phyloP scores from a whole-genome alignment of 2,797 vertebrate species.

The Pterois miles region DNA sequence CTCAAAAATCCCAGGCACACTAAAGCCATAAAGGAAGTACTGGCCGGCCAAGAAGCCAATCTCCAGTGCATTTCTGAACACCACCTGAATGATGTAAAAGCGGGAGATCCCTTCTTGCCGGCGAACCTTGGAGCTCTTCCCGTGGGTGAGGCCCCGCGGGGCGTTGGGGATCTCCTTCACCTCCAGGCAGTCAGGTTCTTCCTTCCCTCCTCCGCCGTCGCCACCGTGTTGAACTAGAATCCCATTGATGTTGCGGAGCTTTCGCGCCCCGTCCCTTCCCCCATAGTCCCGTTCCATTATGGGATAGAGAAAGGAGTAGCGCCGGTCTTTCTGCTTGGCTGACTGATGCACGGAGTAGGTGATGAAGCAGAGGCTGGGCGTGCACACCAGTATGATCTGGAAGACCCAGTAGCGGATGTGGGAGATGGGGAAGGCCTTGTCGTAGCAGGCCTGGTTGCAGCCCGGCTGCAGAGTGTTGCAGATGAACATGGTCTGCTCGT shows the following conservation, averaged over 20 bases:
- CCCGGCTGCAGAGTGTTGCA: slow-evolving; percentile 94
- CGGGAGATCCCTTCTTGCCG: slow-evolving; percentile 91
- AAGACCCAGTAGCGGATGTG: slow-evolving; percentile 94
- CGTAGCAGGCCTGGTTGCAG: slow-evolving; percentile 94
- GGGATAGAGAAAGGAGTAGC: slow-evolving; percentile 88
- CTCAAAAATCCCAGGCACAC: slow-evolving; percentile 88
- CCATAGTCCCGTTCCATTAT: slow-evolving; percentile 84
- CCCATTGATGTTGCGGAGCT: slow-evolving; percentile 84
- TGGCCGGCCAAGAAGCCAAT: slow-evolving; percentile 90
- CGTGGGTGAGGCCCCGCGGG: slow-evolving; percentile 77
- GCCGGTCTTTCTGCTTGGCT: slow-evolving; percentile 86
- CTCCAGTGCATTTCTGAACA: slow-evolving; percentile 90
- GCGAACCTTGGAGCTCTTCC: slow-evolving; percentile 84
- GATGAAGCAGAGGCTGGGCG: slow-evolving; percentile 91
- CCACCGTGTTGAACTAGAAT: slow-evolving; percentile 83
- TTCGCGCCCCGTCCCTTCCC: slow-evolving; percentile 70
- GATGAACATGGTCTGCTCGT: slow-evolving; percentile 93
- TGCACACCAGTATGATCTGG: slow-evolving; percentile 91
- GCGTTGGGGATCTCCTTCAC: slow-evolving; percentile 85
- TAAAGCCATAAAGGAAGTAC: slow-evolving; percentile 92
- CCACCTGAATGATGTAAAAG: slow-evolving; percentile 92
- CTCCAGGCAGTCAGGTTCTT: slow-evolving; percentile 84
- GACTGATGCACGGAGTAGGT: slow-evolving; percentile 91
- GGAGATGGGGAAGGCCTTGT: slow-evolving; percentile 93
- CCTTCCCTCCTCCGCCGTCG: slow-evolving; percentile 74